Conservation (phyloP, 2,888 invertebrate species). For the Apamea crenata region DNA sequence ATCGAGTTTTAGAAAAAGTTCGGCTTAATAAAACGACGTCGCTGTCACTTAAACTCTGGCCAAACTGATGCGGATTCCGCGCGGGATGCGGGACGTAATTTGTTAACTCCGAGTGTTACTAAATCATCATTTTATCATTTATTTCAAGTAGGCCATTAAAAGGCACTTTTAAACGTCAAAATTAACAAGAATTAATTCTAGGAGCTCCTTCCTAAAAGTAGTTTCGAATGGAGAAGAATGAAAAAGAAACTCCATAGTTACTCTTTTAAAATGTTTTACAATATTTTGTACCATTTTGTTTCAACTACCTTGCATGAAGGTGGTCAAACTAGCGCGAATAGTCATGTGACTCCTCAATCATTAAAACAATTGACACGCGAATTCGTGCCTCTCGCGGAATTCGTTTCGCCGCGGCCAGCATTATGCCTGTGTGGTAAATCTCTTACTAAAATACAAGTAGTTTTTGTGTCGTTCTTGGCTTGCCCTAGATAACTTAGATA, state of each 20-base stretch:
- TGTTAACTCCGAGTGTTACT: not conserved
- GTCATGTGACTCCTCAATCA: not conserved
- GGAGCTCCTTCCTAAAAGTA: not conserved
- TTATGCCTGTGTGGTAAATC: not conserved
- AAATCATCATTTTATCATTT: not conserved
- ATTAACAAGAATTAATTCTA: not conserved
- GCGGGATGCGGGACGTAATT: not conserved
- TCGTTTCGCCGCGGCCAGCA: not conserved
- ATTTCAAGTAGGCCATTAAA: not conserved
- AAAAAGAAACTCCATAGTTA: too few relatives aligned
- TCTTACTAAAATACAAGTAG: not conserved
- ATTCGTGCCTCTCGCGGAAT: too few relatives aligned
- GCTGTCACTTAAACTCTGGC: not conserved
- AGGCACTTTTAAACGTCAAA: not conserved
- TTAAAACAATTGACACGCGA: not conserved
- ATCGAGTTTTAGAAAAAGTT: not conserved
- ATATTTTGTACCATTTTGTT: not conserved
- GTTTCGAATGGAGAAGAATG: too few relatives aligned
- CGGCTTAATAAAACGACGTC: not conserved
- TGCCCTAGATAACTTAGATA: constrained; percentile 15
- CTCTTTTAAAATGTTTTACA: too few relatives aligned
- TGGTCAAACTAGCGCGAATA: not conserved
- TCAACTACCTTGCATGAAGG: not conserved
- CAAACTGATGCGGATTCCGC: not conserved
- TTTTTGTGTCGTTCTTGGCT: constrained; percentile 22